These are phyloP conservation scores for Malurus elegans DNA, from an alignment of 2,113 vertebrate genomes.

Conservation along the genomic window DNA sequence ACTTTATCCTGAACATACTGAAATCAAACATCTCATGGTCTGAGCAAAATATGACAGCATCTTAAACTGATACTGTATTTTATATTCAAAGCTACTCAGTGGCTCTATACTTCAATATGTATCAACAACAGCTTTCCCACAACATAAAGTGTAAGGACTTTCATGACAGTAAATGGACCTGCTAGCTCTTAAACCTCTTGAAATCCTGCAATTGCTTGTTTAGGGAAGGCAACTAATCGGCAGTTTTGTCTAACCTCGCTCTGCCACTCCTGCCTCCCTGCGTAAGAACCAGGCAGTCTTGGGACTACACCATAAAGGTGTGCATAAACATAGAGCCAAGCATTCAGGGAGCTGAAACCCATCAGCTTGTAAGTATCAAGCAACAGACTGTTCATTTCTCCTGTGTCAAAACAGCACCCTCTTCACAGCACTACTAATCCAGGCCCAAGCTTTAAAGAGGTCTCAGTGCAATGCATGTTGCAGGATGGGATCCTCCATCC, in stretches of 20 bases:
- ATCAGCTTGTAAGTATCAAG: neutral
- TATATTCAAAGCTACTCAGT: neutral
- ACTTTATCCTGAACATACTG: neutral
- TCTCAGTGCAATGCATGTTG: accelerated
- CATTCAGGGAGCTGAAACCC: neutral
- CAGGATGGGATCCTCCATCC: neutral
- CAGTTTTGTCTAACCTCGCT: neutral
- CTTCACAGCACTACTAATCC: neutral
- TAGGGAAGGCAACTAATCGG: neutral
- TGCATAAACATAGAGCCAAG: neutral
- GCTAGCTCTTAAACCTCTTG: neutral
- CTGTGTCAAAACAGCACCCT: neutral
- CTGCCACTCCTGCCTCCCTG: neutral
- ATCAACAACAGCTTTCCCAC: neutral
- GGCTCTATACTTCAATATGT: neutral
- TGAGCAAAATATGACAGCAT: neutral
- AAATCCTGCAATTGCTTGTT: neutral
- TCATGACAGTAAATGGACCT: neutral
- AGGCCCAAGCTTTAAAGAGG: neutral
- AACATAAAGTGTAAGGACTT: neutral
- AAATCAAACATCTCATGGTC: neutral
- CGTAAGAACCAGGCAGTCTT: neutral
- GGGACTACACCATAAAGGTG: neutral
- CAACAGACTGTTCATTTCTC: neutral
- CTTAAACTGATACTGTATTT: neutral